These are phyloP conservation scores for Eumaeus atala DNA, from an alignment of 1,140 invertebrate species.

Conservation along the genomic window DNA sequence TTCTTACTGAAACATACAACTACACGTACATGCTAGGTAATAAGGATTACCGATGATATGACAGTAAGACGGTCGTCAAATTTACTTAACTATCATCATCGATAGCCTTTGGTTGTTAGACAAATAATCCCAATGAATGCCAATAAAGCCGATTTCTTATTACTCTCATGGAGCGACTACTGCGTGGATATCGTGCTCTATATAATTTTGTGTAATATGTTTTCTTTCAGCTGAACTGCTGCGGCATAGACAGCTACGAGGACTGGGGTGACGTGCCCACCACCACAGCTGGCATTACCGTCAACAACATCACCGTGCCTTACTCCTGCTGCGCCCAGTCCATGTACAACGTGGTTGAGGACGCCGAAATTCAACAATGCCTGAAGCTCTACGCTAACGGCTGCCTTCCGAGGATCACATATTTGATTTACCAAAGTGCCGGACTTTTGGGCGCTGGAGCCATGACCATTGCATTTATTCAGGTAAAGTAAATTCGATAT, in stretches of 20 bases:
- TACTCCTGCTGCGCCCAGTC: slow-evolving; percentile 74
- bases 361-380: slow-evolving; percentile 35
- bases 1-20: too few species aligned
- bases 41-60: too few species aligned
- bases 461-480: slow-evolving; percentile 86
- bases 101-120: too few species aligned
- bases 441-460: slow-evolving; percentile 86
- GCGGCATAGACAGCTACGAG: slow-evolving; percentile 77
- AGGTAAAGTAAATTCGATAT: slow-evolving; percentile 64
- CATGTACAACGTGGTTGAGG: slow-evolving; percentile 27
- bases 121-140: too few species aligned
- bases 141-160: too few species aligned
- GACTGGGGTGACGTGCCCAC: slow-evolving; percentile 77
- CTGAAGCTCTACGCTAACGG: slow-evolving; percentile 74
- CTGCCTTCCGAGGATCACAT: slow-evolving; percentile 79
- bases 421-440: slow-evolving; percentile 82
- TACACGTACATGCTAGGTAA: too few species aligned
- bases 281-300: slow-evolving; percentile 29
- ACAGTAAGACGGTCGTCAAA: too few species aligned
- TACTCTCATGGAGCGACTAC: too few species aligned
- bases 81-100: too few species aligned
- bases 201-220: too few species aligned
- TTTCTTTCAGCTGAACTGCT: slow-evolving; percentile 80
- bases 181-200: too few species aligned
- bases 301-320: slow-evolving; percentile 68